Evolutionary conservation across 2,113 vertebrate genomes (phyloP).

Genomic region (Paracyprichromis sp.): DNA sequence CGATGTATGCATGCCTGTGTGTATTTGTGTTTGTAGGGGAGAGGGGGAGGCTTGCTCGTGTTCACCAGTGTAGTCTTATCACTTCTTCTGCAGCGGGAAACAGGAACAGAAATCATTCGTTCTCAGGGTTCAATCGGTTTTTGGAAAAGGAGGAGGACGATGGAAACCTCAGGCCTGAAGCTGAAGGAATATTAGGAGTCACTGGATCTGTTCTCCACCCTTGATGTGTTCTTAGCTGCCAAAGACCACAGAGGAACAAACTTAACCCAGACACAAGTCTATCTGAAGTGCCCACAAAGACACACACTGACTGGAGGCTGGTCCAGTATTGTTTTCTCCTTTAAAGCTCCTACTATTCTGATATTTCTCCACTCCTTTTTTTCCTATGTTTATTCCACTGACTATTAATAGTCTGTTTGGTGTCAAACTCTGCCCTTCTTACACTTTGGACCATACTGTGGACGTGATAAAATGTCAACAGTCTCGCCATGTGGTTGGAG

Average conservation of each 20-base stretch:
- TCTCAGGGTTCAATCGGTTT: slow-evolving; percentile 69
- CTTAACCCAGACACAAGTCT: slow-evolving; percentile 13
- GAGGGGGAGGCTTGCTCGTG: not conserved
- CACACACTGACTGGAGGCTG: slow-evolving; percentile 72
- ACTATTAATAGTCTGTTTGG: not conserved
- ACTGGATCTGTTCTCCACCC: slow-evolving; percentile 85
- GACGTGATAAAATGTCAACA: not conserved
- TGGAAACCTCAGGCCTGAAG: slow-evolving; percentile 62
- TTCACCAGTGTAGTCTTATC: slow-evolving; percentile 31
- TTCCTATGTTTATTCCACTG: not conserved
- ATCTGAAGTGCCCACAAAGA: slow-evolving; percentile 87
- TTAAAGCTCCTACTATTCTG: slow-evolving; percentile 2
- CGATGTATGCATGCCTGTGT: not conserved
- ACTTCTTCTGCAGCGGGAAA: slow-evolving; percentile 56
- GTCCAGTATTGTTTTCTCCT: slow-evolving; percentile 58
- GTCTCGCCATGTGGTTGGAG: not conserved
- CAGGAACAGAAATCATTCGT: slow-evolving; percentile 50
- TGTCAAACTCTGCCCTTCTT: not conserved
- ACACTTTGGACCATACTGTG: not conserved
- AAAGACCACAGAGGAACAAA: slow-evolving; percentile 77
- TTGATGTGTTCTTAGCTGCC: slow-evolving; percentile 86
- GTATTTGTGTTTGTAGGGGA: not conserved
- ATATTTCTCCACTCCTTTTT: not conserved
- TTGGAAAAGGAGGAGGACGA: not conserved
- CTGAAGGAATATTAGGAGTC: slow-evolving; percentile 74